Conservation (phyloP, 2,797 vertebrate species). For the Falco rusticolus region DNA sequence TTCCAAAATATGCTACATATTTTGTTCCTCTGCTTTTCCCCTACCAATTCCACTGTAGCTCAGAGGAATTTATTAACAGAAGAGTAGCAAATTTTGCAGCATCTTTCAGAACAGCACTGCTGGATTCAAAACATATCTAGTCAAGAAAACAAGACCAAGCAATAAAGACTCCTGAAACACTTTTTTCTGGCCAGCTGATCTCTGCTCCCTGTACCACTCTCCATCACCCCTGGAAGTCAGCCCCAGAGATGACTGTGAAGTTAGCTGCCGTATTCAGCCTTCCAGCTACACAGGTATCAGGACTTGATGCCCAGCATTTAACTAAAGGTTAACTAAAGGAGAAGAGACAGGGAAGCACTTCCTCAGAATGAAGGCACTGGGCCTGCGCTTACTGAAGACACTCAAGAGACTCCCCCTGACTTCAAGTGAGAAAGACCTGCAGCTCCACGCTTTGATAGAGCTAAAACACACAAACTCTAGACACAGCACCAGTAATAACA, state of each 20-base stretch:
- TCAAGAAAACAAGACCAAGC: not conserved
- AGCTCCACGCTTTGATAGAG: not conserved
- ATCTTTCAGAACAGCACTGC: not conserved
- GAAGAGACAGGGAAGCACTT: not conserved
- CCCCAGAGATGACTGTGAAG: not conserved
- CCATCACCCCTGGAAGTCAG: not conserved
- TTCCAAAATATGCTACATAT: not conserved
- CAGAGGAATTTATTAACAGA: not conserved
- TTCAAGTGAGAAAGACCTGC: not conserved
- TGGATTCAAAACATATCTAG: not conserved
- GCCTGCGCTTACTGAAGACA: not conserved
- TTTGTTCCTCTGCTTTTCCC: not conserved
- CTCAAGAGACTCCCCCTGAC: not conserved
- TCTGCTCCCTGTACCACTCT: not conserved
- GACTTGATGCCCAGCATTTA: not conserved
- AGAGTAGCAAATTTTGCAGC: not conserved
- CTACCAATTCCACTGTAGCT: not conserved
- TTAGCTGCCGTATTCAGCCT: not conserved
- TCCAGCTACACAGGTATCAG: not conserved
- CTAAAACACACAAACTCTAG: not conserved
- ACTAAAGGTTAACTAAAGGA: not conserved
- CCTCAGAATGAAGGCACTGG: not conserved
- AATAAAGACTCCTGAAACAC: not conserved
- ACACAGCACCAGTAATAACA: not conserved
- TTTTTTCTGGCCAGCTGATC: not conserved